phyloP scores from a whole-genome alignment of 2,113 vertebrate genomes.

The Dryoscopus gambensis region DNA sequence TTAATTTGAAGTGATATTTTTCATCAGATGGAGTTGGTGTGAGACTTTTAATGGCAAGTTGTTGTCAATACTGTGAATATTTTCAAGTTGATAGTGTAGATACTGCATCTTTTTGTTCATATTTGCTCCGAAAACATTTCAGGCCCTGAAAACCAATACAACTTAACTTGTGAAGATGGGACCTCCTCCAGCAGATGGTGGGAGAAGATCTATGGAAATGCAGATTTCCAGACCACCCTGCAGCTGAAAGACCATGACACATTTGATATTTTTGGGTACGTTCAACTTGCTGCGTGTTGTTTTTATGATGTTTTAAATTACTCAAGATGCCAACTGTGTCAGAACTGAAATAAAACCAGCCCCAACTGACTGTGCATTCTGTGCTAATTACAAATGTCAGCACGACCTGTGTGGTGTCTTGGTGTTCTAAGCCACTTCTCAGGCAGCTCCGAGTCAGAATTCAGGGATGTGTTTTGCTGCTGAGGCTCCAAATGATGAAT shows the following conservation, averaged over 20 bases:
- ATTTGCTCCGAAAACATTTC: not conserved
- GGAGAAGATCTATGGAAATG: not conserved
- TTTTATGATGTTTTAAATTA: not conserved
- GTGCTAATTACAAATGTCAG: not conserved
- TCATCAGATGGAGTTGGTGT: not conserved
- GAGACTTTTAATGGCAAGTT: not conserved
- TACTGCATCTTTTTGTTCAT: not conserved
- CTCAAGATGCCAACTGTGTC: not conserved
- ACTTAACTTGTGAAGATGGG: not conserved
- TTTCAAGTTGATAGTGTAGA: not conserved
- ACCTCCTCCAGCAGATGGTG: not conserved
- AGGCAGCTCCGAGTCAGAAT: not conserved
- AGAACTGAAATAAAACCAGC: not conserved
- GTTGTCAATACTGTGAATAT: not conserved
- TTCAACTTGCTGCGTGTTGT: not conserved
- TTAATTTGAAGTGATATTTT: not conserved
- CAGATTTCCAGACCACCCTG: not conserved
- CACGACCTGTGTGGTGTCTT: not conserved
- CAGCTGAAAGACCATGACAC: not conserved
- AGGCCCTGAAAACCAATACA: not conserved
- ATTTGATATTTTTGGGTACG: not conserved
- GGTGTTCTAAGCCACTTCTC: not conserved
- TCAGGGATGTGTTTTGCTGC: not conserved
- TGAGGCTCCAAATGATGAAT: not conserved
- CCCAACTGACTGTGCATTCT: not conserved